These are phyloP conservation scores for Masnerella sp. DNA, from an alignment of 2,888 invertebrate genomes.

Conservation along the genomic window DNA sequence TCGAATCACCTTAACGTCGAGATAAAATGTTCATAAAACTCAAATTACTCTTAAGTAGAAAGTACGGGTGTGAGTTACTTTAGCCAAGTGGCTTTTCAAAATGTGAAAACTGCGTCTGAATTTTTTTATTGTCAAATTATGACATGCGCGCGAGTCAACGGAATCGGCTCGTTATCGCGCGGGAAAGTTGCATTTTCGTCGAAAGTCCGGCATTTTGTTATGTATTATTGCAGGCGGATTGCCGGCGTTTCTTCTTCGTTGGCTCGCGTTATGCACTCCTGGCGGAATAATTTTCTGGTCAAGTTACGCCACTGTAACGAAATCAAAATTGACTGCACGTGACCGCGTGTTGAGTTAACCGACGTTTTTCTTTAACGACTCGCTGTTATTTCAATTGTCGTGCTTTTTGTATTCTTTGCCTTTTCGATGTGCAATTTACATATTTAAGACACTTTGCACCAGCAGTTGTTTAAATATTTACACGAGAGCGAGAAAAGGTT, in stretches of 20 bases:
- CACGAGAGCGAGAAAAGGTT: slow-evolving; percentile 2
- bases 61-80: slow-evolving; percentile 35
- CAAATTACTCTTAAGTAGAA: slow-evolving; percentile 51
- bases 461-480: slow-evolving; percentile 17
- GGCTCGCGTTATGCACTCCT: too few relatives aligned
- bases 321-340: too few relatives aligned
- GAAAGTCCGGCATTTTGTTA: slow-evolving; percentile 9
- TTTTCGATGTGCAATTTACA: slow-evolving; percentile 3
- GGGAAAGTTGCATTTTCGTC: slow-evolving; percentile 20
- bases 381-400: slow-evolving; percentile 13
- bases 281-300: too few relatives aligned
- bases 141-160: slow-evolving; percentile 1
- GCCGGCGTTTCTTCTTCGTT: too few relatives aligned
- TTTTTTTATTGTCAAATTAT: slow-evolving; percentile 29
- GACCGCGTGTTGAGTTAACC: too few relatives aligned
- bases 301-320: background rate
- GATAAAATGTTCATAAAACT: slow-evolving; percentile 55
- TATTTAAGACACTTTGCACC: slow-evolving; percentile 3
- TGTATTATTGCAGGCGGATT: background rate
- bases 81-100: slow-evolving; percentile 29
- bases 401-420: too few relatives aligned
- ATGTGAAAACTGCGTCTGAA: slow-evolving; percentile 39
- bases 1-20: slow-evolving; percentile 28
- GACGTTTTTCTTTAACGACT: too few relatives aligned
- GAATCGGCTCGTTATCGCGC: slow-evolving; percentile 23